These are phyloP conservation scores for Coryphaenoides rupestris DNA, from an alignment of 2,113 vertebrate genomes.

Conservation along the genomic window DNA sequence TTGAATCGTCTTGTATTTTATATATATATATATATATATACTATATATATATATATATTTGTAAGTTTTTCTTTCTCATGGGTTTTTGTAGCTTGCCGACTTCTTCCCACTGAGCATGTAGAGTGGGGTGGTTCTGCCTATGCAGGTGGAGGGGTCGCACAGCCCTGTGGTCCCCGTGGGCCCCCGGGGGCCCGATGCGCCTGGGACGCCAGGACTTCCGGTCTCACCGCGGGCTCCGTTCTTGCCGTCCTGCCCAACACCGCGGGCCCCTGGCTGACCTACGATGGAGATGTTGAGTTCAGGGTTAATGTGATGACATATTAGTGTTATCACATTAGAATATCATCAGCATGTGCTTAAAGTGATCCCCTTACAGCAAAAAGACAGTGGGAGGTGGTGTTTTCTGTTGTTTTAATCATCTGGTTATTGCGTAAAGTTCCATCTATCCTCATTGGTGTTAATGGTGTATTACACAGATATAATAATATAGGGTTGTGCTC, in stretches of 20 bases:
- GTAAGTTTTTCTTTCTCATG: constrained; percentile 42
- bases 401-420: too few relatives aligned
- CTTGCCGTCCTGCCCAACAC: constrained; percentile 70
- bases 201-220: constrained; percentile 64
- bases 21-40: too few relatives aligned
- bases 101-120: constrained; percentile 74
- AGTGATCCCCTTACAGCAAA: too few relatives aligned
- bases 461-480: too few relatives aligned
- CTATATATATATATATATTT: too few relatives aligned
- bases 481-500: too few relatives aligned
- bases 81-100: constrained; percentile 61
- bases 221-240: constrained; percentile 64
- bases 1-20: too few relatives aligned
- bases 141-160: constrained; percentile 76
- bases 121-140: constrained; percentile 61
- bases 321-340: background rate
- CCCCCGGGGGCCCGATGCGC: constrained; percentile 63
- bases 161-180: constrained; percentile 67
- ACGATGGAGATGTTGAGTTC: constrained; percentile 25
- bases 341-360: too few relatives aligned
- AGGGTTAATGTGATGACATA: background rate
- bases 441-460: too few relatives aligned
- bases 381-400: too few relatives aligned
- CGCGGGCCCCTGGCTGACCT: constrained; percentile 63
- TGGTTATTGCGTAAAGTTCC: too few relatives aligned